Percentiles rank a stretch among this genome's conserved stretches.
Evolutionary conservation across 1,140 invertebrate species (phyloP).

Genomic region (Thaumetopoea pityocampa): DNA sequence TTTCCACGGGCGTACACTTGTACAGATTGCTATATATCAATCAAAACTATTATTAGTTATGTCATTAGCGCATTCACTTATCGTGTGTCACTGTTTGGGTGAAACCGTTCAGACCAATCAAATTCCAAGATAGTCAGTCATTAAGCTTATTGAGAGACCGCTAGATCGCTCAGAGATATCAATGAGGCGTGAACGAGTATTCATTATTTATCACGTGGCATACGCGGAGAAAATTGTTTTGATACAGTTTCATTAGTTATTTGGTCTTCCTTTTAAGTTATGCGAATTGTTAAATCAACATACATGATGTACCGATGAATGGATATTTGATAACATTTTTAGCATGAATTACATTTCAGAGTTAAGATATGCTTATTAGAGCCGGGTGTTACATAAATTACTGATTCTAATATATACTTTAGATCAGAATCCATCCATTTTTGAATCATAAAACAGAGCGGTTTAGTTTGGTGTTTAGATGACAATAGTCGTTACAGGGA

Average conservation of each 20-base stretch:
- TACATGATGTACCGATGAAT: too few species aligned
- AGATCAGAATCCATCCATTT: too few species aligned
- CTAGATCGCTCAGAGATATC: conserved; percentile 29
- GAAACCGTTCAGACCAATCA: conserved; percentile 34
- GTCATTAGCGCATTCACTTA: conserved; percentile 53
- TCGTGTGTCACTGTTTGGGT: conserved; percentile 29
- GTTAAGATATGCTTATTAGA: too few species aligned
- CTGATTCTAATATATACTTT: too few species aligned
- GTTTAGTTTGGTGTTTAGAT: too few species aligned
- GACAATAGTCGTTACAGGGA: too few species aligned
- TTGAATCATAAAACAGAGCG: too few species aligned
- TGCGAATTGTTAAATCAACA: too few species aligned
- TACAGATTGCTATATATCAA: conserved; percentile 27
- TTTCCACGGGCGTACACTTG: too few species aligned
- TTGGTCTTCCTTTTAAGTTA: conserved; percentile 11
- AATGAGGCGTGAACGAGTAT: conserved; percentile 50
- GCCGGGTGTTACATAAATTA: too few species aligned
- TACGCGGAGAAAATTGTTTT: conserved; percentile 10
- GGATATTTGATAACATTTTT: too few species aligned
- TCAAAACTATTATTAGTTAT: conserved; percentile 41
- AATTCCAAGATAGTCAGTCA: conserved; percentile 33
- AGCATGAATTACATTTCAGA: too few species aligned
- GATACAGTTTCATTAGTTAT: conserved; percentile 11
- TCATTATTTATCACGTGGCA: conserved; percentile 40
- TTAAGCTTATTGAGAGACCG: conserved; percentile 48